phyloP scores from a whole-genome alignment of 1,140 invertebrate species.

The Matsumurasca onukii region DNA sequence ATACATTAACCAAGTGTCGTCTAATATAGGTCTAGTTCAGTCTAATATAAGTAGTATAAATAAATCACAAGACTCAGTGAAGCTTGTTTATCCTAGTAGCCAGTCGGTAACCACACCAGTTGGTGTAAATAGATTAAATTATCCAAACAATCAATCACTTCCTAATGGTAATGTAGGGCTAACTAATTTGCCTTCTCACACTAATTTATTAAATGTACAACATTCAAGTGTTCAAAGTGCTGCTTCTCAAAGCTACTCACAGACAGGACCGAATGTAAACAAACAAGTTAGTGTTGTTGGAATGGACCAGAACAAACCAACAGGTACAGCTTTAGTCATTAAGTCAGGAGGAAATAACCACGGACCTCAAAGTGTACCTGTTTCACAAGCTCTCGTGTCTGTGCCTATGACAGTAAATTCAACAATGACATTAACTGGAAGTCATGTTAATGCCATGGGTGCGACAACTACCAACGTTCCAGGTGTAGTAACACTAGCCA shows the following conservation, averaged over 20 bases:
- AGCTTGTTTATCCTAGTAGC: constrained; percentile 51
- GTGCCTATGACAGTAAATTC: constrained; percentile 68
- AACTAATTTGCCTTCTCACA: constrained; percentile 50
- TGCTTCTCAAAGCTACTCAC: constrained; percentile 40
- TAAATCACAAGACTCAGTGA: constrained; percentile 44
- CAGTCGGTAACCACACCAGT: constrained; percentile 49
- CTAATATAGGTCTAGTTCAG: constrained; percentile 41
- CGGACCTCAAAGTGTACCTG: constrained; percentile 38
- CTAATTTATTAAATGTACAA: constrained; percentile 46
- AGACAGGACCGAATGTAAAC: constrained; percentile 38
- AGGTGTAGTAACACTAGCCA: constrained; percentile 55
- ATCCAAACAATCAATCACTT: constrained; percentile 49
- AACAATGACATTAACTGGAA: constrained; percentile 50
- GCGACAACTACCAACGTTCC: constrained; percentile 47
- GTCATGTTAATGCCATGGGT: constrained; percentile 40
- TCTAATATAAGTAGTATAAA: constrained; percentile 40
- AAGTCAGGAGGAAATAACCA: constrained; percentile 57
- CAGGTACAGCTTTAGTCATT: constrained; percentile 65
- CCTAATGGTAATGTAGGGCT: constrained; percentile 59
- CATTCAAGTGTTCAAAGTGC: constrained; percentile 41
- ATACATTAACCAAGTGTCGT: constrained; percentile 51
- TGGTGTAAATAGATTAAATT: constrained; percentile 43
- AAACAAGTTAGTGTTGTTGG: constrained; percentile 40
- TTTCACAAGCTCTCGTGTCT: constrained; percentile 57
- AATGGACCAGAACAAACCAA: constrained; percentile 52